A percentile compares a stretch with the other conserved stretches of the same genome.
phyloP scores from a whole-genome alignment of 2,888 invertebrate genomes.

The Salpingus planirostris region DNA sequence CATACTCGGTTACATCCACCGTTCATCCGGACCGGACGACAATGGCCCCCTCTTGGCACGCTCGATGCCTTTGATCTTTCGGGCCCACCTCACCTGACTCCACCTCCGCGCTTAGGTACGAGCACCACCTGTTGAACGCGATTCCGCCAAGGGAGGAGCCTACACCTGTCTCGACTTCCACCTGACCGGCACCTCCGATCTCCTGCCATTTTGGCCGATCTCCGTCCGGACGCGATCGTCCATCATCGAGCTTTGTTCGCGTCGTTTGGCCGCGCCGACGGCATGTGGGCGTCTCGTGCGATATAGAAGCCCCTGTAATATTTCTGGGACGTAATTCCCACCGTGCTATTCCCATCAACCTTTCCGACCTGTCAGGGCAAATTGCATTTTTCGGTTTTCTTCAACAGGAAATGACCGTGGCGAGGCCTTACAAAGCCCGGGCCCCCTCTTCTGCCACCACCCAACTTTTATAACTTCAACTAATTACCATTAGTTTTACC shows the following conservation, averaged over 20 bases:
- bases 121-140: not conserved
- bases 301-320: conserved; percentile 1
- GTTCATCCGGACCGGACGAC: too few species aligned
- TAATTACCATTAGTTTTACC: conserved; percentile 20
- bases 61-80: not conserved
- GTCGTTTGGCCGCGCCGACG: too few species aligned
- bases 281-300: not conserved
- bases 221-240: not conserved
- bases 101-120: not conserved
- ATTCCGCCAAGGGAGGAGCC: not conserved
- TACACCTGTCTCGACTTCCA: too few species aligned
- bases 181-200: not conserved
- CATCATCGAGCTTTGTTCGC: too few species aligned
- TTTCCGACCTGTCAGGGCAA: conserved; percentile 25
- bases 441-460: conserved; percentile 18
- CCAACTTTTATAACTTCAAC: conserved; percentile 19
- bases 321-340: conserved; percentile 3
- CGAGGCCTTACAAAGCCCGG: conserved; percentile 22
- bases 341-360: conserved; percentile 20
- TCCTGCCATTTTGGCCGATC: too few species aligned
- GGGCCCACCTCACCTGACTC: not conserved
- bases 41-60: not conserved
- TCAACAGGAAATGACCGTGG: conserved; percentile 32
- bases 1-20: too few species aligned
- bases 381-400: conserved; percentile 33